A percentile compares a stretch with the other conserved stretches of the same genome.
Conservation (phyloP, 2,888 invertebrate species). For the Chrysolina oricalcia region DNA sequence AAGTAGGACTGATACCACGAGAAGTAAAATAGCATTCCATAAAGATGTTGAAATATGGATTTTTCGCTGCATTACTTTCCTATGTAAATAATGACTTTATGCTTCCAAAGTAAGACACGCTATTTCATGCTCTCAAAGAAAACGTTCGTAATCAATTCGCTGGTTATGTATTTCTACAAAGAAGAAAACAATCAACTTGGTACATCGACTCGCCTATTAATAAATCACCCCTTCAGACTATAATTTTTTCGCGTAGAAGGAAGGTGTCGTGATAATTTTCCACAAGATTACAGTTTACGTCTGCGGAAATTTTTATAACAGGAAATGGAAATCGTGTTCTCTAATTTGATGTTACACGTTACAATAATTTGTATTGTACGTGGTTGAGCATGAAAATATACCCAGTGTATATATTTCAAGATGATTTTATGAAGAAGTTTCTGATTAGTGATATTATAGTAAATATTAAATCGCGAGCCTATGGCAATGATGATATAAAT, state of each 20-base stretch:
- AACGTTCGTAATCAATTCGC: constrained; percentile 1
- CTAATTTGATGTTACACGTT: constrained; percentile 19
- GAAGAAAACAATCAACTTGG: constrained; percentile 1
- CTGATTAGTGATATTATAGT: too few species aligned
- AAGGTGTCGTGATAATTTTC: constrained; percentile 26
- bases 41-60: too few species aligned
- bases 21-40: too few species aligned
- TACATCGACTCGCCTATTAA: constrained; percentile 16
- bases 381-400: constrained; percentile 12
- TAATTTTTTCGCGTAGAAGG: constrained; percentile 25
- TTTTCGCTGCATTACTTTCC: too few species aligned
- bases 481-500: too few species aligned
- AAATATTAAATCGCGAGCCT: too few species aligned
- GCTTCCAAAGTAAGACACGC: too few species aligned
- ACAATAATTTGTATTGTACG: constrained; percentile 4
- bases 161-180: not conserved
- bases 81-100: too few species aligned
- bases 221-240: constrained; percentile 26
- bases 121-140: not conserved
- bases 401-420: not conserved
- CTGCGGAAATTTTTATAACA: constrained; percentile 19
- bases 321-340: constrained; percentile 16
- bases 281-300: constrained; percentile 22
- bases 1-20: too few species aligned
- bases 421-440: too few species aligned